A percentile compares a stretch with the other conserved stretches of the same genome.
Conservation (phyloP, 2,797 vertebrate genomes). For the Syndactyla subalaris region DNA sequence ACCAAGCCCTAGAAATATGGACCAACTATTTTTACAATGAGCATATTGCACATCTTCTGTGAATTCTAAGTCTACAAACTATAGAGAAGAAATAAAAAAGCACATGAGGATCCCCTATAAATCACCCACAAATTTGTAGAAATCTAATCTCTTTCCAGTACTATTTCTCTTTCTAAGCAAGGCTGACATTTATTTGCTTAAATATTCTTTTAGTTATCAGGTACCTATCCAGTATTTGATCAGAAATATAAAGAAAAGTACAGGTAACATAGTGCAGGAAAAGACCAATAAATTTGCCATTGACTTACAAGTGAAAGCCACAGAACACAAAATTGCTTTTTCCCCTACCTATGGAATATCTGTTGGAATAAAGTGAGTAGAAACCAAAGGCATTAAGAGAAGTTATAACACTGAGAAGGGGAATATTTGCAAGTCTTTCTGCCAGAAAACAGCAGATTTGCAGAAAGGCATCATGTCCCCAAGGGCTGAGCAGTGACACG, state of each 20-base stretch:
- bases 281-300: background rate
- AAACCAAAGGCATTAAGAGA: background rate
- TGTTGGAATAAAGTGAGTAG: background rate
- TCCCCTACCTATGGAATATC: background rate
- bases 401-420: background rate
- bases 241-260: slow-evolving; percentile 4
- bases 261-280: background rate
- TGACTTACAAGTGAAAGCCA: background rate
- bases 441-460: background rate
- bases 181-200: slow-evolving; percentile 1
- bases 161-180: background rate
- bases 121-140: background rate
- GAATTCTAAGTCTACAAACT: background rate
- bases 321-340: background rate
- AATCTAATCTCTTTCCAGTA: background rate
- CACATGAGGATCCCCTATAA: background rate
- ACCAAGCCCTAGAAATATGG: background rate
- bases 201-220: background rate
- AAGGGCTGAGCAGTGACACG: background rate
- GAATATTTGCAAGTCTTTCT: background rate
- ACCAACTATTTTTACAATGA: background rate
- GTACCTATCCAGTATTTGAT: background rate
- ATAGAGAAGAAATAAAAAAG: background rate
- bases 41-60: background rate
- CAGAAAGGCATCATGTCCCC: background rate